Base-by-base conservation (phyloP, 2,797 vertebrate species). In the Etheostoma nigrum region DNA sequence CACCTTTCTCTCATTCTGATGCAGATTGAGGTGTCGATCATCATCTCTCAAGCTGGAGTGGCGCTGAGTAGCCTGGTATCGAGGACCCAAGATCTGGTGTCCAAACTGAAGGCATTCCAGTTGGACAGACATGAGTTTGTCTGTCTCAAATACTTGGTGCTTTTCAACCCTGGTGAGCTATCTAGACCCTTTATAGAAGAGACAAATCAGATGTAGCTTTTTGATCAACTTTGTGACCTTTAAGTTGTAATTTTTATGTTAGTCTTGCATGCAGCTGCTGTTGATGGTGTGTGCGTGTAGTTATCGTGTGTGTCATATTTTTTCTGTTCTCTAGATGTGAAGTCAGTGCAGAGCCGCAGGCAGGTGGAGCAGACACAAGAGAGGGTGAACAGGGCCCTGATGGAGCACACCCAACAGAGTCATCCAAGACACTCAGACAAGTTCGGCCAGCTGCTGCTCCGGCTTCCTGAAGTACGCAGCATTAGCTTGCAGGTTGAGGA, bases 401-500 rank as follows among this genome's bases (percentile, higher is more conserved):
- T 96, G 95, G 95, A 95, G 75, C 94, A 96, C 93, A 95, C 95
- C 1, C 93, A 93, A 51, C 82, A 36, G 36, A 89, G 67, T 57
- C 93, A 95, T 49, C 93, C 92, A 6, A 92, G 93, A 74, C 94
- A 95, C 40, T 90, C 93, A 0, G 95, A 96, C 87, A 96, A 95
- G 87, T 96, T 96, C 5, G 95, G 95, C 65, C 96, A 96, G 83
- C 91, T 96, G 75, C 90, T 96, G 58, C 95, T 96, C 3, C 88
- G 95, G 45, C 93, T 96, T 63, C 95, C 95, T 0, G 95, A 96
- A 86, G 93, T 96, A 11, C 95, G 95, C 68, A 95, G 95, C 94
- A 96, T 96, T 27, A 95, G 96, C 73, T 85, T 96, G 77, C 96
- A 95, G 83, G 93, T 95, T 36, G 95, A 96, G 85, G 95, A 96